A percentile compares a stretch with the other conserved stretches of the same genome.
Evolutionary conservation across 2,888 invertebrate genomes (phyloP).

Genomic region (Cheilosia vulpina): DNA sequence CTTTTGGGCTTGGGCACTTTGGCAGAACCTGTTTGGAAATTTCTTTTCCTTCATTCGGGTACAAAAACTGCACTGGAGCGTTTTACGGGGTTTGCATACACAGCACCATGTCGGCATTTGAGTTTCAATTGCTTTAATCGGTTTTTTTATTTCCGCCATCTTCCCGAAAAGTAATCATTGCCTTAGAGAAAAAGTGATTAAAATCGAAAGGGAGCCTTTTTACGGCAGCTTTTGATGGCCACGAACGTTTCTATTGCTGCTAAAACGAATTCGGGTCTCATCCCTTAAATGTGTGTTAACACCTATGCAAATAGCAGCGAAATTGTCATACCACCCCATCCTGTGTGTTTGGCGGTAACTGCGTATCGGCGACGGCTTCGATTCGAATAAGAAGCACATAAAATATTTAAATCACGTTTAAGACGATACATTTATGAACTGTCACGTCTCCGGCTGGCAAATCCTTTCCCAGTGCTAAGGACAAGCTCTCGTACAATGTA

Average conservation of each 20-base stretch:
- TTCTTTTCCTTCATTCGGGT: slow-evolving; percentile 2
- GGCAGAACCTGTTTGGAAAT: slow-evolving; percentile 40
- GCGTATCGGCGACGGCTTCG: slow-evolving; percentile 67
- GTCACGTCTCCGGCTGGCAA: slow-evolving; percentile 72
- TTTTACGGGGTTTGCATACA: slow-evolving; percentile 17
- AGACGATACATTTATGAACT: slow-evolving; percentile 75
- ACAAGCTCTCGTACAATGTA: slow-evolving; percentile 64
- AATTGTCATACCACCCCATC: slow-evolving; percentile 60
- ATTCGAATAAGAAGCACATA: slow-evolving; percentile 72
- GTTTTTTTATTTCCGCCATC: slow-evolving; percentile 52
- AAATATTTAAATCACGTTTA: slow-evolving; percentile 76
- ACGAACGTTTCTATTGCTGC: slow-evolving; percentile 38
- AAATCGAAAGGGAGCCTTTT: slow-evolving; percentile 56
- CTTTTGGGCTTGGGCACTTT: slow-evolving; percentile 41
- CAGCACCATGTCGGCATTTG: slow-evolving; percentile 22
- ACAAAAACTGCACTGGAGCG: neutral
- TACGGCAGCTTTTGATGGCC: slow-evolving; percentile 57
- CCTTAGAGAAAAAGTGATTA: slow-evolving; percentile 52
- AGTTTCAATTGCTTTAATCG: slow-evolving; percentile 67
- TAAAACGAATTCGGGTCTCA: slow-evolving; percentile 45
- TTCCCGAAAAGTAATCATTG: slow-evolving; percentile 2
- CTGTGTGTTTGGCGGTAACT: slow-evolving; percentile 13
- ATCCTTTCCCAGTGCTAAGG: slow-evolving; percentile 73
- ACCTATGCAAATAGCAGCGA: slow-evolving; percentile 69
- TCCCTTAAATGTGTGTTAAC: slow-evolving; percentile 66